Evolutionary conservation across 1,140 invertebrate species (phyloP).

Genomic region (Protaetia brevitarsis): DNA sequence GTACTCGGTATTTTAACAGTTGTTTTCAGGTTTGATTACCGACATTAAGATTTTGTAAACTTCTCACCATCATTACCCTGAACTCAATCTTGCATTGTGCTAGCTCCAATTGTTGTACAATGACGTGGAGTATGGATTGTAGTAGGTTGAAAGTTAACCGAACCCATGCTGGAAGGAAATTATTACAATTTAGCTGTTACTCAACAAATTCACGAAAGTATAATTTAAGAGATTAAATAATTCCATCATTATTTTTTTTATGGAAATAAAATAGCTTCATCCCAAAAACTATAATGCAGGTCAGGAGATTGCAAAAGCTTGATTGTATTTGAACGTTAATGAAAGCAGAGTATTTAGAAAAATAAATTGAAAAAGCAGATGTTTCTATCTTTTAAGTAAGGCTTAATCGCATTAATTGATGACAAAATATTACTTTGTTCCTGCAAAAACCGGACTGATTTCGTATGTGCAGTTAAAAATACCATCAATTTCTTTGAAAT

Average conservation of each 20-base stretch:
- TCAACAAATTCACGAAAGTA: neutral
- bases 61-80: constrained; percentile 51
- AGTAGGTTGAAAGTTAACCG: constrained; percentile 77
- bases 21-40: constrained; percentile 30
- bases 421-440: too few species aligned
- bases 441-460: too few species aligned
- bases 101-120: constrained; percentile 62
- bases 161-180: constrained; percentile 57
- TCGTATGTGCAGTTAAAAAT: too few species aligned
- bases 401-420: too few species aligned
- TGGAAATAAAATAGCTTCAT: too few species aligned
- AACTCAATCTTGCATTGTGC: constrained; percentile 58
- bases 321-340: too few species aligned
- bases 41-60: constrained; percentile 44
- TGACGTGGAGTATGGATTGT: constrained; percentile 68
- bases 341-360: too few species aligned
- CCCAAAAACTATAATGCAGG: too few species aligned
- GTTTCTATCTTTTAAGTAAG: too few species aligned
- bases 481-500: too few species aligned
- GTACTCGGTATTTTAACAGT: constrained; percentile 35
- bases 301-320: too few species aligned
- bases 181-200: neutral
- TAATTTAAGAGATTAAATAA: neutral
- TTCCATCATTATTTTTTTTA: neutral
- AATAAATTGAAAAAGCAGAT: too few species aligned